Percentiles rank a stretch among this genome's conserved stretches.
phyloP scores from a whole-genome alignment of 2,888 invertebrate genomes.

The Eustalomyia histrio region DNA sequence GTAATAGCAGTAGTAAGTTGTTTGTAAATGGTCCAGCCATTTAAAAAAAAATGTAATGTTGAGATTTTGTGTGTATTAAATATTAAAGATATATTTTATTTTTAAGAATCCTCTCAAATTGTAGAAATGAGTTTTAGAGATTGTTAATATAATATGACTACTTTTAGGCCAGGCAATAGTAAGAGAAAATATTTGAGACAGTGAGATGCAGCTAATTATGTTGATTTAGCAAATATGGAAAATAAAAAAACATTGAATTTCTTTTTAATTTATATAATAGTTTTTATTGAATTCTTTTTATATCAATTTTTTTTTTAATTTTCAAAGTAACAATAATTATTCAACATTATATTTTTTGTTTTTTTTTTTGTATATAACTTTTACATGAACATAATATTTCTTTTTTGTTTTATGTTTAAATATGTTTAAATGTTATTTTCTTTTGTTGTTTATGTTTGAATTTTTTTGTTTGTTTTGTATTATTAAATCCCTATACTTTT shows the following conservation, averaged over 20 bases:
- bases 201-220: background rate
- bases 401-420: constrained; percentile 60
- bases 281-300: constrained; percentile 66
- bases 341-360: constrained; percentile 73
- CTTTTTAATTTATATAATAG: constrained; percentile 70
- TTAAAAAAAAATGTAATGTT: background rate
- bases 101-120: background rate
- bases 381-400: constrained; percentile 63
- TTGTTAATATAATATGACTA: background rate
- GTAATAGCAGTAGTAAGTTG: constrained; percentile 10
- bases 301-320: constrained; percentile 71
- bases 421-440: constrained; percentile 53
- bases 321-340: constrained; percentile 78
- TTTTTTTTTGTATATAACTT: constrained; percentile 66
- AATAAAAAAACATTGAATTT: constrained; percentile 69
- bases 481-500: constrained; percentile 72
- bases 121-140: background rate
- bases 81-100: background rate
- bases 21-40: background rate
- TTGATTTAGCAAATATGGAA: constrained; percentile 10
- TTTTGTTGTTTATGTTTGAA: constrained; percentile 39
- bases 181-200: constrained; percentile 36
- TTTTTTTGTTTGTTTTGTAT: constrained; percentile 42
- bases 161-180: constrained; percentile 15
- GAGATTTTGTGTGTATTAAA: background rate